Evolutionary conservation across 2,113 vertebrate species (phyloP).

Genomic region (Hystrix cristata): DNA sequence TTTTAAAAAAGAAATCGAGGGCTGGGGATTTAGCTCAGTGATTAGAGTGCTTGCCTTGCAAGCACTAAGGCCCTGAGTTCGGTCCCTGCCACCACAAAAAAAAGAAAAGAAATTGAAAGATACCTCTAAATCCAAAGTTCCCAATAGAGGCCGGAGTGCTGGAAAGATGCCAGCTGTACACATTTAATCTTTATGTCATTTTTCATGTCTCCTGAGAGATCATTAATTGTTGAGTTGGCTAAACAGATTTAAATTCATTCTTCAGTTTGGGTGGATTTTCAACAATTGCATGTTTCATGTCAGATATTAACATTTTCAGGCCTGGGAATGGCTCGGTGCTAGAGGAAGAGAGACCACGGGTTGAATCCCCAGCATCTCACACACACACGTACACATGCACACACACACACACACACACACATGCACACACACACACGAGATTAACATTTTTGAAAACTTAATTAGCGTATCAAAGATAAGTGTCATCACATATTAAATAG

Average conservation of each 20-base stretch:
- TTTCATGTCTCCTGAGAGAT: neutral
- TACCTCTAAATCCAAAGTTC: neutral
- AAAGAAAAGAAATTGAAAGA: neutral
- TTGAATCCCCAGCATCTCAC: neutral
- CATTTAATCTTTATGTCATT: neutral
- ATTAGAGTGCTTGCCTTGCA: too few relatives aligned
- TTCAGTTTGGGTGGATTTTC: constrained; percentile 56
- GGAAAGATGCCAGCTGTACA: neutral
- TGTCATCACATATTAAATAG: neutral
- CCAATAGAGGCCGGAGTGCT: neutral
- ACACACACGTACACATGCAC: neutral
- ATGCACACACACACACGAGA: neutral
- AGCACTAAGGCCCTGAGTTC: too few relatives aligned
- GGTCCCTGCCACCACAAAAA: too few relatives aligned
- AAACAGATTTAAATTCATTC: neutral
- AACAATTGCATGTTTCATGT: constrained; percentile 56
- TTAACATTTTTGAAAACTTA: neutral
- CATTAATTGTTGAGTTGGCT: neutral
- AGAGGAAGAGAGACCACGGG: neutral
- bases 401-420: neutral
- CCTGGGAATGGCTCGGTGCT: too few relatives aligned
- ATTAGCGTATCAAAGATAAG: neutral
- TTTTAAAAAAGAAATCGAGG: neutral
- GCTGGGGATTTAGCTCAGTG: too few relatives aligned
- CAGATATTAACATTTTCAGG: constrained; percentile 6